phyloP scores from a whole-genome alignment of 2,797 vertebrate genomes.

The Hydrocynus forskahlii region DNA sequence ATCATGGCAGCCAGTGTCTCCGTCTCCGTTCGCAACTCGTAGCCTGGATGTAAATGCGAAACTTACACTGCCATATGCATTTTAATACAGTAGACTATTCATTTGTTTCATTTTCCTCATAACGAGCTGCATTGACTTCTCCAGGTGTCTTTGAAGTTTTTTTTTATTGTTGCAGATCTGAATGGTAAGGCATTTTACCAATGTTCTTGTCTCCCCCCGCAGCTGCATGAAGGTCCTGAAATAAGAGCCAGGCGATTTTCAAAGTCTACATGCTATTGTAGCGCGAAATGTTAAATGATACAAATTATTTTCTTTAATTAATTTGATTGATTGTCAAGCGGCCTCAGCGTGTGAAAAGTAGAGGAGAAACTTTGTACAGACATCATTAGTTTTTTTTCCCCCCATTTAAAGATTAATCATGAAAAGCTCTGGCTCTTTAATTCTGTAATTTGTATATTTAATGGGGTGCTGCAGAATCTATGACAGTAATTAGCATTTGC shows the following conservation, averaged over 20 bases:
- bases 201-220: not conserved
- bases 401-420: slow-evolving; percentile 99
- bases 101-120: not conserved
- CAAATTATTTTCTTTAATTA: slow-evolving; percentile 89
- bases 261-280: slow-evolving; percentile 69
- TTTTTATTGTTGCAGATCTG: slow-evolving; percentile 12
- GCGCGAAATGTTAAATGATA: slow-evolving; percentile 81
- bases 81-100: slow-evolving; percentile 9
- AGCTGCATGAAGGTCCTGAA: slow-evolving; percentile 5
- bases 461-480: slow-evolving; percentile 99
- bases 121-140: slow-evolving; percentile 23
- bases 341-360: slow-evolving; percentile 93
- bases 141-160: not conserved
- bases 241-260: slow-evolving; percentile 49
- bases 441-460: slow-evolving; percentile 99
- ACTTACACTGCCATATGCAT: slow-evolving; percentile 27
- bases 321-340: slow-evolving; percentile 98
- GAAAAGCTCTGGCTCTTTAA: slow-evolving; percentile 99
- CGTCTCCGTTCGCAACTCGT: not conserved
- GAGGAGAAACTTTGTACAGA: slow-evolving; percentile 99
- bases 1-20: slow-evolving; percentile 52
- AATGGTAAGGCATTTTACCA: not conserved
- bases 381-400: slow-evolving; percentile 98
- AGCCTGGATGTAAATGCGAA: slow-evolving; percentile 29
- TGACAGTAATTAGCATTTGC: slow-evolving; percentile 99